phyloP scores from a whole-genome alignment of 1,140 invertebrate species.

The Meloidogyne exigua region DNA sequence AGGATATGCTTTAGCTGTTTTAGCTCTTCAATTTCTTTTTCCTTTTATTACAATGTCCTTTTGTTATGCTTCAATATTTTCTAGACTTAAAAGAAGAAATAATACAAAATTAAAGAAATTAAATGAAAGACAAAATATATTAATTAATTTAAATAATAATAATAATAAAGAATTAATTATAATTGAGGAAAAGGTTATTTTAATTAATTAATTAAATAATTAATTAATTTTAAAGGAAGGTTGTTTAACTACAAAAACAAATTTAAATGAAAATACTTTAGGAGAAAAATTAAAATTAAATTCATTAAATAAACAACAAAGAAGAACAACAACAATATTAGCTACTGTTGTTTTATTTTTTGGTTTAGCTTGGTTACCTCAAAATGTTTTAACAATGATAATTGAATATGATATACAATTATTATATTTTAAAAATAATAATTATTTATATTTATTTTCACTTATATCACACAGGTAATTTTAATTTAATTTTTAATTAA shows the following conservation, averaged over 20 bases:
- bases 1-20: slow-evolving; percentile 50
- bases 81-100: slow-evolving; percentile 48
- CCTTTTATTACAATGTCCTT: slow-evolving; percentile 63
- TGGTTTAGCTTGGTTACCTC: slow-evolving; percentile 86
- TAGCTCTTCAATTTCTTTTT: slow-evolving; percentile 57
- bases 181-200: neutral
- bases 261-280: neutral
- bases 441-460: slow-evolving; percentile 57
- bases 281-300: slow-evolving; percentile 38
- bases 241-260: neutral
- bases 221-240: neutral
- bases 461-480: slow-evolving; percentile 54
- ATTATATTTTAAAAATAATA: slow-evolving; percentile 34
- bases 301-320: slow-evolving; percentile 69
- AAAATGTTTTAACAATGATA: slow-evolving; percentile 83
- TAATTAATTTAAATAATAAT: slow-evolving; percentile 25
- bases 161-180: neutral
- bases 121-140: slow-evolving; percentile 49
- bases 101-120: slow-evolving; percentile 56
- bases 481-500: neutral
- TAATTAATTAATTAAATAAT: neutral
- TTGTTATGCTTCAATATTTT: slow-evolving; percentile 61
- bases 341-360: slow-evolving; percentile 95
- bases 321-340: slow-evolving; percentile 80
- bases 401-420: slow-evolving; percentile 72